A percentile compares a stretch with the other conserved stretches of the same genome.
phyloP scores from a whole-genome alignment of 2,888 invertebrate genomes.

The Morinoia aosen region DNA sequence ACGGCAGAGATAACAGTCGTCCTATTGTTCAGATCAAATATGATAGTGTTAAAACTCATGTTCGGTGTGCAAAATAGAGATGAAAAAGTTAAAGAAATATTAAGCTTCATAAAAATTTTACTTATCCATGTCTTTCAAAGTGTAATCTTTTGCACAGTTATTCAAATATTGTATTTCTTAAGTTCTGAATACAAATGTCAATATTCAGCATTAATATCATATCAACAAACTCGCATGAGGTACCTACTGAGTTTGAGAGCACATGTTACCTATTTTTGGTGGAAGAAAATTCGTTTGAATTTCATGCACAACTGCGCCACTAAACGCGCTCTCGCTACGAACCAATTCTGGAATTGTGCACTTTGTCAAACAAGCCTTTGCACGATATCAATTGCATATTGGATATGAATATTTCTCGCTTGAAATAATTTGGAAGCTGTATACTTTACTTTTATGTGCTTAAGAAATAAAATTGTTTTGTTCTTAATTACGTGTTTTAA shows the following conservation, averaged over 20 bases:
- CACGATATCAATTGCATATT: background rate
- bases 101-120: too few relatives aligned
- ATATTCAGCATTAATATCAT: too few relatives aligned
- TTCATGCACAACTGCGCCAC: background rate
- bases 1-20: background rate
- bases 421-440: background rate
- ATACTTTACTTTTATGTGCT: too few relatives aligned
- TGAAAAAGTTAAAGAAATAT: background rate
- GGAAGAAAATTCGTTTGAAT: background rate
- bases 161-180: background rate
- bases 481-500: background rate
- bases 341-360: background rate
- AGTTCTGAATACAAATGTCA: background rate
- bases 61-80: background rate
- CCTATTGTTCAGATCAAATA: background rate
- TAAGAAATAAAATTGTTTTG: background rate
- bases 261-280: too few relatives aligned
- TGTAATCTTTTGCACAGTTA: background rate
- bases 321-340: background rate
- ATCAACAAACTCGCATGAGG: too few relatives aligned
- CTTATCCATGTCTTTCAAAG: background rate
- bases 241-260: too few relatives aligned
- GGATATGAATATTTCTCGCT: background rate
- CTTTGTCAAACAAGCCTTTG: background rate
- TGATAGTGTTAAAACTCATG: background rate